Conservation (phyloP, 1,140 invertebrate species). For the Eciton burchellii region DNA sequence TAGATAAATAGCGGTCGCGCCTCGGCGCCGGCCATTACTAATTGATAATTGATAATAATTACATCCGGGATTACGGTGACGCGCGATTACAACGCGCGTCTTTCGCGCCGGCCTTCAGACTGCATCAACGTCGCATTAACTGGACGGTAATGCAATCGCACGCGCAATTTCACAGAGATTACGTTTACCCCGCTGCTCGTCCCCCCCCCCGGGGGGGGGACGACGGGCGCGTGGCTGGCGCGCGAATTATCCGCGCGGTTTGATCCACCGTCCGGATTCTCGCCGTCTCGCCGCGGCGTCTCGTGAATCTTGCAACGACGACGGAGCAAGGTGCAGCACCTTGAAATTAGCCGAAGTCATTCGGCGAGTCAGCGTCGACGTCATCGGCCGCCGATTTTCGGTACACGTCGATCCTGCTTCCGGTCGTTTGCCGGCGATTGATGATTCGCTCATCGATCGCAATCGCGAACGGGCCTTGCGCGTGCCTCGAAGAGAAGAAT, state of each 20-base stretch:
- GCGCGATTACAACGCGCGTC: background rate
- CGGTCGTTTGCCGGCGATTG: no score
- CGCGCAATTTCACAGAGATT: slow-evolving; percentile 64
- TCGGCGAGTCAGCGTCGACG: no score
- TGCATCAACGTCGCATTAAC: slow-evolving; percentile 54
- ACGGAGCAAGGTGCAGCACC: background rate
- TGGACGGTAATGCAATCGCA: slow-evolving; percentile 46
- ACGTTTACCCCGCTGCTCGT: no score
- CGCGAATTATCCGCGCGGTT: slow-evolving; percentile 49
- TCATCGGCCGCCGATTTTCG: no score
- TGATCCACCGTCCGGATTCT: slow-evolving; percentile 9
- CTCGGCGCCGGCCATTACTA: background rate
- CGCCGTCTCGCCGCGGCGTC: slow-evolving; percentile 26
- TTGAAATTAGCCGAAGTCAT: slow-evolving; percentile 55
- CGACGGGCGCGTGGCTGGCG: slow-evolving; percentile 1
- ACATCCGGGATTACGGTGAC: slow-evolving; percentile 23
- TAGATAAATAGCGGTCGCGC: slow-evolving; percentile 19
- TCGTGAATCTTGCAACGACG: slow-evolving; percentile 60
- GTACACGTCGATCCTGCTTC: no score
- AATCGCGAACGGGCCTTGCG: no score
- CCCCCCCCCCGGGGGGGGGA: no score
- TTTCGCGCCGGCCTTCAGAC: slow-evolving; percentile 27
- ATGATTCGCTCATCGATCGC: no score
- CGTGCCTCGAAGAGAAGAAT: no score
- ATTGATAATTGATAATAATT: slow-evolving; percentile 45